Percentiles rank a stretch among this genome's conserved stretches.
phyloP scores from a whole-genome alignment of 2,797 vertebrate genomes.

The Denticeps clupeoides region DNA sequence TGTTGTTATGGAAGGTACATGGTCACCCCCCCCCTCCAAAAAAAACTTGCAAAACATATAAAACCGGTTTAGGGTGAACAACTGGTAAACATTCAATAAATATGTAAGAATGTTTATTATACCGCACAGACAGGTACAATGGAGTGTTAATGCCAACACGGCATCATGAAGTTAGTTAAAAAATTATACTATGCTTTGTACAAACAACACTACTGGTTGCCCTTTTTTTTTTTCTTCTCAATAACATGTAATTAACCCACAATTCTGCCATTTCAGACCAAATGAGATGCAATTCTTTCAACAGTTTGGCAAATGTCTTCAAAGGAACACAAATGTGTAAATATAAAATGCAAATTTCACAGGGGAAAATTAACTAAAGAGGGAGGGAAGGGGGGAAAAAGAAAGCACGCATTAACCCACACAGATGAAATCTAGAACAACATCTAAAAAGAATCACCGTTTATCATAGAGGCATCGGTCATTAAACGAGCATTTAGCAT shows the following conservation, averaged over 20 bases:
- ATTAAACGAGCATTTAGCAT: conserved; percentile 78
- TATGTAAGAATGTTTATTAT: conserved; percentile 67
- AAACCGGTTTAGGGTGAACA: conserved; percentile 75
- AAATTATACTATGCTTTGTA: conserved; percentile 79
- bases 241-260: conserved; percentile 46
- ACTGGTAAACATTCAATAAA: conserved; percentile 78
- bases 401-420: conserved; percentile 41
- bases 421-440: conserved; percentile 69
- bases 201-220: conserved; percentile 70
- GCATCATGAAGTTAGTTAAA: conserved; percentile 69
- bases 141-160: conserved; percentile 66
- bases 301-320: conserved; percentile 56
- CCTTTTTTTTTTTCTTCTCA: conserved; percentile 44
- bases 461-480: conserved; percentile 59
- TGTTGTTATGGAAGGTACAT: conserved; percentile 84
- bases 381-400: conserved; percentile 13
- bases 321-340: conserved; percentile 56
- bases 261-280: conserved; percentile 46
- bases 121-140: conserved; percentile 71
- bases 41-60: conserved; percentile 84
- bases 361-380: conserved; percentile 33
- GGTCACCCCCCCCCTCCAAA: conserved; percentile 65
- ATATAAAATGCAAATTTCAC: conserved; percentile 28
- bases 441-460: conserved; percentile 76
- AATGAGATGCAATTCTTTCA: conserved; percentile 54